Evolutionary conservation across 2,888 invertebrate species (phyloP).

Genomic region (Rhagophthalmus giganteus): DNA sequence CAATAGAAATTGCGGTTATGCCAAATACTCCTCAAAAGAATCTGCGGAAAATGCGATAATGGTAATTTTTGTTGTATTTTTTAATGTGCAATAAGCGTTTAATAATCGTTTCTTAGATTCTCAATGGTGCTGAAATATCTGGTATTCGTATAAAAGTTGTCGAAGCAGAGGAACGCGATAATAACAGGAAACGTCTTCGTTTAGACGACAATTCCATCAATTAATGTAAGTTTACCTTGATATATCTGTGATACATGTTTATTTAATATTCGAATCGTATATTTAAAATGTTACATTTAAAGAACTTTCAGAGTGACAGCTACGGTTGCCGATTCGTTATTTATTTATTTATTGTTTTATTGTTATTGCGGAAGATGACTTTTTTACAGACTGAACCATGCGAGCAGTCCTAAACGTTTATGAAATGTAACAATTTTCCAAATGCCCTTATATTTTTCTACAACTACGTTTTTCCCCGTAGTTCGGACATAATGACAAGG

Average conservation of each 20-base stretch:
- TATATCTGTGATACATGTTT: too few species aligned
- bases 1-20: constrained; percentile 91
- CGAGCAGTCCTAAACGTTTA: too few species aligned
- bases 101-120: constrained; percentile 43
- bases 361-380: neutral
- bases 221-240: constrained; percentile 15
- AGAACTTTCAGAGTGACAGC: neutral
- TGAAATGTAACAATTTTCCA: neutral
- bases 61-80: constrained; percentile 50
- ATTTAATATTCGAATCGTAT: too few species aligned
- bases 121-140: constrained; percentile 87
- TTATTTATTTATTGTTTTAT: neutral
- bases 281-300: too few species aligned
- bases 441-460: constrained; percentile 5
- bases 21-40: constrained; percentile 75
- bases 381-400: neutral
- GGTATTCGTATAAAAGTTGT: constrained; percentile 86
- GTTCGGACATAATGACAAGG: constrained; percentile 34
- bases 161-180: constrained; percentile 75
- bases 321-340: neutral
- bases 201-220: constrained; percentile 25
- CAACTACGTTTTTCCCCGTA: constrained; percentile 27
- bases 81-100: neutral
- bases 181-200: constrained; percentile 34
- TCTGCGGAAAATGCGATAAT: constrained; percentile 77